phyloP scores from a whole-genome alignment of 2,797 vertebrate genomes.

The Triplophysa yarkandensis region DNA sequence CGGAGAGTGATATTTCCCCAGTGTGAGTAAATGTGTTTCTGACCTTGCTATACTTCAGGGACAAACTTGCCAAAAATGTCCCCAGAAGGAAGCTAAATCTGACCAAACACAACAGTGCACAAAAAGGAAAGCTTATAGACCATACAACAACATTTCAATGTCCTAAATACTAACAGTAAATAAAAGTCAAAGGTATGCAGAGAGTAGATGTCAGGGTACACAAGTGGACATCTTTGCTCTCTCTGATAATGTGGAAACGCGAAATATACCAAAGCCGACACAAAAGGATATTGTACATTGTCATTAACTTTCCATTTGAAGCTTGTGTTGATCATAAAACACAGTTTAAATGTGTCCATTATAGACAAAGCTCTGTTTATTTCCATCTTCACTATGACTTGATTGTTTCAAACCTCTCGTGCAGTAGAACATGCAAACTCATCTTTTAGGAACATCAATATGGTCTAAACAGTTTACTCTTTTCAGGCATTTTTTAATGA shows the following conservation, averaged over 20 bases:
- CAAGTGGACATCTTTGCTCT: not conserved
- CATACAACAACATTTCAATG: not conserved
- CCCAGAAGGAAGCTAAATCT: constrained; percentile 19
- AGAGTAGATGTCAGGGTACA: not conserved
- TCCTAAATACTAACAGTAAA: not conserved
- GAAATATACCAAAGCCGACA: not conserved
- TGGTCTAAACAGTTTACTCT: constrained; percentile 8
- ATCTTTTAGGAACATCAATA: not conserved
- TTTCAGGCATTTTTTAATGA: constrained; percentile 39
- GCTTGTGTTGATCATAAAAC: constrained; percentile 71
- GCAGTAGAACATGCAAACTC: not conserved
- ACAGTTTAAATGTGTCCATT: constrained; percentile 67
- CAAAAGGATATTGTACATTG: too few relatives aligned
- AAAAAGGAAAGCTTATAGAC: constrained; percentile 9
- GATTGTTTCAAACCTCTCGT: constrained; percentile 41
- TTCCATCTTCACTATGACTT: constrained; percentile 67
- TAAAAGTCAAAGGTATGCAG: not conserved
- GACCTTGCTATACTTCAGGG: constrained; percentile 5
- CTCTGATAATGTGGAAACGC: not conserved
- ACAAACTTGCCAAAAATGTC: not conserved
- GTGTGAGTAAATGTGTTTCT: constrained; percentile 37
- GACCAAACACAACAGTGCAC: not conserved
- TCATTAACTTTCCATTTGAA: constrained; percentile 80
- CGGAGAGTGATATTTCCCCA: constrained; percentile 51
- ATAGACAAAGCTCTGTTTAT: constrained; percentile 71